Conservation (phyloP, 1,140 invertebrate genomes). For the Gerris buenoi region DNA sequence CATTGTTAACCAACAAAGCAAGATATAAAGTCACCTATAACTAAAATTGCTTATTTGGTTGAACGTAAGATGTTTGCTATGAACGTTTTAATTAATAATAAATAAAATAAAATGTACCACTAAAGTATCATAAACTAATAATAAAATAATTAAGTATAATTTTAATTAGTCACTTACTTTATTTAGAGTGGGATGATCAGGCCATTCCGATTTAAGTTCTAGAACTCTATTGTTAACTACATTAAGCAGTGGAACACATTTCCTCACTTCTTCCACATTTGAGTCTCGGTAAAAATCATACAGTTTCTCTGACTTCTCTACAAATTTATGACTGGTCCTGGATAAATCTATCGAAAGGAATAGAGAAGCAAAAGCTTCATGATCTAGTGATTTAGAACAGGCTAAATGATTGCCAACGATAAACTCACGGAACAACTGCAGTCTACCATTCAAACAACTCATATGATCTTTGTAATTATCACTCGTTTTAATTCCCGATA, state of each 20-base stretch:
- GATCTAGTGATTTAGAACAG: slow-evolving; percentile 36
- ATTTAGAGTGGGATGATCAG: slow-evolving; percentile 72
- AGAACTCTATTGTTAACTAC: slow-evolving; percentile 42
- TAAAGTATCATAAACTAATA: too few species aligned
- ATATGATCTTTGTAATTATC: slow-evolving; percentile 15
- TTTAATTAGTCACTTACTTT: slow-evolving; percentile 54
- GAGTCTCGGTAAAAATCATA: slow-evolving; percentile 77
- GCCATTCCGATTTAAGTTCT: slow-evolving; percentile 67
- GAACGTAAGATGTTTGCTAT: too few species aligned
- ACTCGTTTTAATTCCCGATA: slow-evolving; percentile 22
- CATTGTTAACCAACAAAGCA: too few species aligned
- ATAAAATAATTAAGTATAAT: too few species aligned
- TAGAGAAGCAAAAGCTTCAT: slow-evolving; percentile 37
- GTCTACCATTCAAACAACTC: slow-evolving; percentile 35
- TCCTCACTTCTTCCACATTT: slow-evolving; percentile 58
- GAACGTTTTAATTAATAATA: too few species aligned
- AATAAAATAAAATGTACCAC: too few species aligned
- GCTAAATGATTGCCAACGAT: slow-evolving; percentile 31
- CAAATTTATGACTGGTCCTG: not conserved
- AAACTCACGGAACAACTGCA: slow-evolving; percentile 37
- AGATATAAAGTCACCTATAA: too few species aligned
- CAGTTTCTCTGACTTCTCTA: slow-evolving; percentile 10
- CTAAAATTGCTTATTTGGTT: too few species aligned
- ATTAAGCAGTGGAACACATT: slow-evolving; percentile 51
- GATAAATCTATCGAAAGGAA: slow-evolving; percentile 28